phyloP scores from a whole-genome alignment of 1,140 invertebrate species.

The Eufriesea mexicana region DNA sequence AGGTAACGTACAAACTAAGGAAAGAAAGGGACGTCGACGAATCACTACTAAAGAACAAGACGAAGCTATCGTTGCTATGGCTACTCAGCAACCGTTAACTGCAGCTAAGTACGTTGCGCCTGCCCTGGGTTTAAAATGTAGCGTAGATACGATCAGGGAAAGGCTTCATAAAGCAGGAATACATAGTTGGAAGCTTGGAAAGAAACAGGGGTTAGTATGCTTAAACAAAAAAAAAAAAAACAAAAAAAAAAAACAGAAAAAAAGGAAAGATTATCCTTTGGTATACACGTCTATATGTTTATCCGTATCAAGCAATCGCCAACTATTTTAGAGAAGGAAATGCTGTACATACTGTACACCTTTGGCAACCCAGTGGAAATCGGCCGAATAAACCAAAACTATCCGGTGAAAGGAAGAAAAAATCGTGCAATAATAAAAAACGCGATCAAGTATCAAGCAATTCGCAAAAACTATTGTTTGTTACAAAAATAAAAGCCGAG shows the following conservation, averaged over 20 bases:
- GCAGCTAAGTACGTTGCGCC: constrained; percentile 80
- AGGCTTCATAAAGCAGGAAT: constrained; percentile 80
- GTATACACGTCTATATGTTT: not conserved
- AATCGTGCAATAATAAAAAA: constrained; percentile 62
- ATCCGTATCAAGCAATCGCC: not conserved
- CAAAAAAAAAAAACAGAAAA: not conserved
- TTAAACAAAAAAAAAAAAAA: not conserved
- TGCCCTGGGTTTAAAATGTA: constrained; percentile 79
- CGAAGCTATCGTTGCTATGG: constrained; percentile 80
- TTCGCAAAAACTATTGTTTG: constrained; percentile 37
- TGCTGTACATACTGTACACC: constrained; percentile 79
- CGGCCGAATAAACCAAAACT: constrained; percentile 77
- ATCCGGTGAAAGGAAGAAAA: constrained; percentile 71
- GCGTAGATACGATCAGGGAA: constrained; percentile 80
- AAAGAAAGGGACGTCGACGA: constrained; percentile 79
- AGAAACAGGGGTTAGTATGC: constrained; percentile 77
- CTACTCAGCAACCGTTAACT: constrained; percentile 79
- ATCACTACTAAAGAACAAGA: constrained; percentile 81
- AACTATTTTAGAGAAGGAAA: constrained; percentile 75
- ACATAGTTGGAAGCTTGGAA: constrained; percentile 81
- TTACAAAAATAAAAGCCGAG: constrained; percentile 62
- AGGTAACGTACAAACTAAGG: constrained; percentile 81
- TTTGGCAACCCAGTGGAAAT: constrained; percentile 81
- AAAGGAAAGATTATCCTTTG: not conserved
- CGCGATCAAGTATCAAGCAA: constrained; percentile 38